phyloP scores from a whole-genome alignment of 2,797 vertebrate genomes.

The Acipenser ruthenus region DNA sequence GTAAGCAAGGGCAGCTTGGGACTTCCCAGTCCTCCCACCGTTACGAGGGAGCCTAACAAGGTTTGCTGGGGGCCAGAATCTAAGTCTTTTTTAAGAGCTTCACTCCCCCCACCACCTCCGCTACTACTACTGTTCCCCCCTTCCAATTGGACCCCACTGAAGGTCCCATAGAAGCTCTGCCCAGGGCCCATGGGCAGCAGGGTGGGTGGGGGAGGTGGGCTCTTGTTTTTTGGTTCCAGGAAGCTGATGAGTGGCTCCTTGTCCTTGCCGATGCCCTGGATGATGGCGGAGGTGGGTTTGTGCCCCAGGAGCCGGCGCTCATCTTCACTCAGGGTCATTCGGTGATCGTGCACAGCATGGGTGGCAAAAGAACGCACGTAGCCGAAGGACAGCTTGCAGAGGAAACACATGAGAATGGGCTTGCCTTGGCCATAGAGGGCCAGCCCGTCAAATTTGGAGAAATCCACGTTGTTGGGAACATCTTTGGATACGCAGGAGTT shows the following conservation, averaged over 20 bases:
- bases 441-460: slow-evolving; percentile 97
- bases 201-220: slow-evolving; percentile 80
- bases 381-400: slow-evolving; percentile 98
- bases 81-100: slow-evolving; percentile 69
- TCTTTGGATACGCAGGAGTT: slow-evolving; percentile 99
- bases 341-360: slow-evolving; percentile 96
- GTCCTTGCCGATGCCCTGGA: slow-evolving; percentile 99
- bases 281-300: slow-evolving; percentile 97
- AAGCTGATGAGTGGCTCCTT: slow-evolving; percentile 99
- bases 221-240: slow-evolving; percentile 99
- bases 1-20: slow-evolving; percentile 70
- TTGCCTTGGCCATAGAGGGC: slow-evolving; percentile 98
- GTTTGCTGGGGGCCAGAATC: slow-evolving; percentile 70
- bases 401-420: slow-evolving; percentile 99
- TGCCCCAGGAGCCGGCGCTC: slow-evolving; percentile 93
- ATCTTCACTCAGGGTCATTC: slow-evolving; percentile 96
- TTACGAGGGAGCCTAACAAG: slow-evolving; percentile 68
- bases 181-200: slow-evolving; percentile 87
- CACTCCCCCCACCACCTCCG: slow-evolving; percentile 47
- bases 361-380: slow-evolving; percentile 95
- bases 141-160: slow-evolving; percentile 95
- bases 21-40: slow-evolving; percentile 81
- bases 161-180: slow-evolving; percentile 98
- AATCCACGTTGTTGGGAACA: slow-evolving; percentile 99
- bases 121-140: slow-evolving; percentile 49